A percentile compares a stretch with the other conserved stretches of the same genome.
phyloP scores from a whole-genome alignment of 2,113 vertebrate genomes.

The Hyperoodon ampullatus region DNA sequence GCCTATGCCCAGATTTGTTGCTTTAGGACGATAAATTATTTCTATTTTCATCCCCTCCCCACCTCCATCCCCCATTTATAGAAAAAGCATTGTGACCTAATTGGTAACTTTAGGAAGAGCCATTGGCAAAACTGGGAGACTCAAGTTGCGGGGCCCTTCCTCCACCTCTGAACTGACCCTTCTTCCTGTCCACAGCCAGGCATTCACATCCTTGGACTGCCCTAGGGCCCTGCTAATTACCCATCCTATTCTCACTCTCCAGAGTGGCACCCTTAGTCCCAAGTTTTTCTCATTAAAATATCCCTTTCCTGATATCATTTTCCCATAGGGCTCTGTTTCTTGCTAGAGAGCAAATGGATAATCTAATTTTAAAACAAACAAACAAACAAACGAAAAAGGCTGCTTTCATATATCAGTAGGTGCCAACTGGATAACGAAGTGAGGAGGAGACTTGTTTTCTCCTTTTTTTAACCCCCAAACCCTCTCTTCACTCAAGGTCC shows the following conservation, averaged over 20 bases:
- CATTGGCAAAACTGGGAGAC: not conserved
- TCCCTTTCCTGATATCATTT: not conserved
- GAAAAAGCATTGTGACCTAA: conserved; percentile 30
- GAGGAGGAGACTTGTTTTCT: not conserved
- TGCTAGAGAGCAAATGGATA: not conserved
- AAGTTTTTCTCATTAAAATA: not conserved
- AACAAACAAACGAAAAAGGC: not conserved
- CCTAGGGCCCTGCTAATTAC: not conserved
- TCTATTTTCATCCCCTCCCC: conserved; percentile 15
- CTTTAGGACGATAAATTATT: conserved; percentile 81
- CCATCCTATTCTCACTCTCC: not conserved
- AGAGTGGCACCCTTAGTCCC: not conserved
- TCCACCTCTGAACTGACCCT: not conserved
- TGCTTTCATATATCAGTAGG: not conserved
- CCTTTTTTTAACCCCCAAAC: not conserved
- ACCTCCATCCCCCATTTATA: conserved; percentile 19
- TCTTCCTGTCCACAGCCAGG: not conserved
- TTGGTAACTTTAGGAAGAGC: not conserved
- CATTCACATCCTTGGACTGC: not conserved
- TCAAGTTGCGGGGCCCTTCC: not conserved
- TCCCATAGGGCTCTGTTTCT: conserved; percentile 6
- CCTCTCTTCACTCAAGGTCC: not conserved
- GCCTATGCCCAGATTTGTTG: conserved; percentile 80
- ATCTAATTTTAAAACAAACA: not conserved
- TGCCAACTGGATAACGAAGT: not conserved